phyloP scores from a whole-genome alignment of 2,113 vertebrate species.

The Bolborhynchus lineola region DNA sequence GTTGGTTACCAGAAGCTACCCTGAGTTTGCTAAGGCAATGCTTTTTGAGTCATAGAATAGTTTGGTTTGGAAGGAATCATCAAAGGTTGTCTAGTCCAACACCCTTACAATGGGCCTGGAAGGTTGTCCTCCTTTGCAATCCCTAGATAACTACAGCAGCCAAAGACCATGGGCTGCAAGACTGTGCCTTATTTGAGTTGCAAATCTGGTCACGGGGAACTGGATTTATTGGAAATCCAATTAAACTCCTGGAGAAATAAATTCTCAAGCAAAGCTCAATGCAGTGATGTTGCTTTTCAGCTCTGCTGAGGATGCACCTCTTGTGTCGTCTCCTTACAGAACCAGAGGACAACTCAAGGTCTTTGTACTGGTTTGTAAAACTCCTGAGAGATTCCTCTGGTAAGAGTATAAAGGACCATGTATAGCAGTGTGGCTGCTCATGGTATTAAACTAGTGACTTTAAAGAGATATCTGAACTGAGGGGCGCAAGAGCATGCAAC shows the following conservation, averaged over 20 bases:
- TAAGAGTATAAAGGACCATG: rapidly evolving
- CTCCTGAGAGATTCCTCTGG: neutral
- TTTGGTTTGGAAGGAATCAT: neutral
- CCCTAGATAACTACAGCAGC: neutral
- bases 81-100: neutral
- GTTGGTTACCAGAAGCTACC: neutral
- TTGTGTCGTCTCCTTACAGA: neutral
- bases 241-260: neutral
- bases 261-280: neutral
- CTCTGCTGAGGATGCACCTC: neutral
- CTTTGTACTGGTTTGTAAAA: neutral
- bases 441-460: neutral
- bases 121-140: neutral
- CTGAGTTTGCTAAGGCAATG: neutral
- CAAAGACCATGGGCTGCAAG: neutral
- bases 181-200: neutral
- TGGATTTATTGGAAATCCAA: neutral
- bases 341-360: neutral
- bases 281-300: neutral
- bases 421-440: neutral
- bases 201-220: neutral
- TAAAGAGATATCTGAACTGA: neutral
- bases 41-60: neutral
- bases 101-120: neutral
- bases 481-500: neutral